Evolutionary conservation across 2,113 vertebrate species (phyloP).

Genomic region (Enhydra lutris): DNA sequence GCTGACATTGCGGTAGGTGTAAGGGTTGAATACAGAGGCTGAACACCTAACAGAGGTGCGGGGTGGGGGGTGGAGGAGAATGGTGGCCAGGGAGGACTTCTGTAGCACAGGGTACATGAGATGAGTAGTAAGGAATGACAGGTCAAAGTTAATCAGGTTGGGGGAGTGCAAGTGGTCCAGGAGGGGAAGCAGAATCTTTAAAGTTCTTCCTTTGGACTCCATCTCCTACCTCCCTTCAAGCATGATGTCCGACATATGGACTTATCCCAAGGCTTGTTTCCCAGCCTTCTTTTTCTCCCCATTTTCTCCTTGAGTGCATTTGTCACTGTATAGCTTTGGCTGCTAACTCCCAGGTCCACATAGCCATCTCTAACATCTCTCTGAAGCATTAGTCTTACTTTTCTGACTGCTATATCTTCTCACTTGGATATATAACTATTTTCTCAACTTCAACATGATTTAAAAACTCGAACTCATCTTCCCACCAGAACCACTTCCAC

Average conservation of each 20-base stretch:
- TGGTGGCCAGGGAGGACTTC: neutral
- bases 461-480: constrained; percentile 4
- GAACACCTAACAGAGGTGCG: neutral
- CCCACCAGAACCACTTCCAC: neutral
- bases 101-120: neutral
- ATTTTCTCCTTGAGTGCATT: neutral
- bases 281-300: neutral
- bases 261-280: neutral
- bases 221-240: neutral
- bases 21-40: neutral
- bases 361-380: neutral
- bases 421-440: neutral
- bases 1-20: neutral
- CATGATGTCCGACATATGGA: neutral
- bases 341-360: neutral
- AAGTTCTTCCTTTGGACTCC: neutral
- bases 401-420: neutral
- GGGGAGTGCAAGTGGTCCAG: neutral
- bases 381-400: neutral
- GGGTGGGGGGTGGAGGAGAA: neutral
- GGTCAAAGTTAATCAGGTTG: neutral
- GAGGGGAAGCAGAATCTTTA: neutral
- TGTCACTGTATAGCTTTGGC: neutral
- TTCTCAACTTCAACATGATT: neutral
- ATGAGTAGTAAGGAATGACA: neutral